Evolutionary conservation across 2,888 invertebrate genomes (phyloP), one percentile per base, ranked within the genome.

Genomic region (Palloptera scutellata): DNA sequence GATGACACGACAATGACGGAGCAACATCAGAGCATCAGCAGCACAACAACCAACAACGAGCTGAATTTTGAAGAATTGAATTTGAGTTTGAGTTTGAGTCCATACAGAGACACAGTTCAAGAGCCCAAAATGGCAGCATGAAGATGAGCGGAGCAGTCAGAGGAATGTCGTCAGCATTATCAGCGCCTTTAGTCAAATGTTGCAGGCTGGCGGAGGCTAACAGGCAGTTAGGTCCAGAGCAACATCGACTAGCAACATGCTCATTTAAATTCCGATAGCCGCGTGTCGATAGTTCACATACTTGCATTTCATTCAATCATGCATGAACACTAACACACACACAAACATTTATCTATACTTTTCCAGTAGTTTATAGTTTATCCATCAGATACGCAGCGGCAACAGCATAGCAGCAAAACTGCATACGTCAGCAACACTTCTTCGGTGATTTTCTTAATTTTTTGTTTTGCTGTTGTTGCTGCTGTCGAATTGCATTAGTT

Each of bases 381-480:
- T 61, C 61, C 61, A 55, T 66, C 61, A 51, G 66, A 66, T 61
- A 61, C n/a, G 57, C 57, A 66, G 61, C 57, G 55, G 66, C 11
- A 19, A 1, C 11, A n/a, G 15, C n/a, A n/a, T 13, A 20, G 58
- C 57, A 13, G 17, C 40, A 1, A n/a, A 45, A 63, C 55, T 64
- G 45, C 54, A 17, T 52, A 54, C 53, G 60, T 61, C 65, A 66
- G 60, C 59, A 61, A 61, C 65, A 66, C 61, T 60, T 61, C 48
- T 60, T 51, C 43, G 54, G 54, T 20, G 54, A 66, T 66, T 66
- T 65, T 42, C 15, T 52, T 41, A 42, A 51, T 41, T 53, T 13
- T 10, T 2, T 30, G 2, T 30, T 30, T 30, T 48, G 48, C 8
- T 48, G 48, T 48, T 48, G 48, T 48, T 48, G 48, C 15, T 48